phyloP scores from a whole-genome alignment of 35 echinoderm and acorn worm genomes.

The Eucidaris tribuloides region DNA sequence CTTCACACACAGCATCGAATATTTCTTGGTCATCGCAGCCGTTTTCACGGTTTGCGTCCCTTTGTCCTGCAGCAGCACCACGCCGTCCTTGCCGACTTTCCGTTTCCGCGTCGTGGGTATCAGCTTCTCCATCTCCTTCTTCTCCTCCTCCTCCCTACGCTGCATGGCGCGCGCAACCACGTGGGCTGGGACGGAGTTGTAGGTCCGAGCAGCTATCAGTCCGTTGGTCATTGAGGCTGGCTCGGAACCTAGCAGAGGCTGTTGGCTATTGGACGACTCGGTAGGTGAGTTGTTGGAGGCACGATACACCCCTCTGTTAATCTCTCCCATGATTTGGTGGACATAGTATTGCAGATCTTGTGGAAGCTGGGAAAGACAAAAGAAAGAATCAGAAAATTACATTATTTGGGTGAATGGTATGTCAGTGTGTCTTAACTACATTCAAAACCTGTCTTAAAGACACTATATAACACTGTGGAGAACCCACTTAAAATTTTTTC shows the following conservation, averaged over 20 bases:
- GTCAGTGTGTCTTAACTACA: too few relatives aligned
- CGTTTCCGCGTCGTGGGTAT: slow-evolving; percentile 57
- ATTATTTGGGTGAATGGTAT: too few relatives aligned
- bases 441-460: too few relatives aligned
- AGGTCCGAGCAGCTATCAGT: slow-evolving; percentile 61
- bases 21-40: slow-evolving; percentile 44
- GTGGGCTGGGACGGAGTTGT: slow-evolving; percentile 88
- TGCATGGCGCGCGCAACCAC: slow-evolving; percentile 90
- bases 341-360: slow-evolving; percentile 98
- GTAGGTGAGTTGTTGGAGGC: slow-evolving; percentile 29
- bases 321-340: slow-evolving; percentile 97
- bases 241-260: slow-evolving; percentile 54
- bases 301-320: slow-evolving; percentile 5
- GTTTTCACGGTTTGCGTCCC: slow-evolving; percentile 72
- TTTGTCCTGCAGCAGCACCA: slow-evolving; percentile 79
- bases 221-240: slow-evolving; percentile 39
- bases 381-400: too few relatives aligned
- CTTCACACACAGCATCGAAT: slow-evolving; percentile 66
- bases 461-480: too few relatives aligned
- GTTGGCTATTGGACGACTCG: slow-evolving; percentile 38
- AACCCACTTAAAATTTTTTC: too few relatives aligned
- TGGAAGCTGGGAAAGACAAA: slow-evolving; percentile 90
- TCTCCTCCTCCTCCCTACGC: slow-evolving; percentile 84
- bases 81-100: slow-evolving; percentile 23
- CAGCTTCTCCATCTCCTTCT: slow-evolving; percentile 85